Percentiles rank a stretch among this genome's conserved stretches.
These are phyloP conservation scores for Mustela nigripes DNA, from an alignment of 2,113 vertebrate species.

Conservation along the genomic window DNA sequence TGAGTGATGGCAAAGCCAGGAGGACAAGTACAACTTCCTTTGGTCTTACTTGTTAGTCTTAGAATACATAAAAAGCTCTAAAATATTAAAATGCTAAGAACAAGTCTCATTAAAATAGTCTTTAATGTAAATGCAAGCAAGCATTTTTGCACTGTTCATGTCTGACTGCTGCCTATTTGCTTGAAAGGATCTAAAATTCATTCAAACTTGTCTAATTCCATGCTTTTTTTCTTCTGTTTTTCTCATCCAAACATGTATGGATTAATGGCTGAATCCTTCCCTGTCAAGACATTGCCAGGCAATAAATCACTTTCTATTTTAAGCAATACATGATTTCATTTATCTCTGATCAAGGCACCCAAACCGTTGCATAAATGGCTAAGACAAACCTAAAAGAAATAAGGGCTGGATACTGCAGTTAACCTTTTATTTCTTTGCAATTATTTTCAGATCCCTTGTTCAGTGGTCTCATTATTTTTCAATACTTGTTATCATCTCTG, in stretches of 20 bases:
- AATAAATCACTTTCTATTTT: slow-evolving; percentile 70
- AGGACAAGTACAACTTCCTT: neutral
- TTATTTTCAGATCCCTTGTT: slow-evolving; percentile 46
- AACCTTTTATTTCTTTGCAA: slow-evolving; percentile 31
- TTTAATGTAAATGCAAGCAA: neutral
- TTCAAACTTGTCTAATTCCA: neutral
- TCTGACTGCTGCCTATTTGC: neutral
- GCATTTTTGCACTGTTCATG: neutral
- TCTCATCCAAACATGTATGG: slow-evolving; percentile 11
- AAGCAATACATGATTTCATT: slow-evolving; percentile 51
- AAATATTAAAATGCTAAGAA: slow-evolving; percentile 49
- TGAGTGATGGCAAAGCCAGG: neutral
- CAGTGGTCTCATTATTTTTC: slow-evolving; percentile 37
- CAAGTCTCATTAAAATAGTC: slow-evolving; percentile 8
- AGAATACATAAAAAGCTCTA: slow-evolving; percentile 5
- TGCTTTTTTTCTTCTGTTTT: neutral
- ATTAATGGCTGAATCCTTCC: slow-evolving; percentile 32
- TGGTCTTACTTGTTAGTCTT: neutral
- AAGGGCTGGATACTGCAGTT: neutral
- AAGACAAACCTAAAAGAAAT: slow-evolving; percentile 6
- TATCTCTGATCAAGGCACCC: slow-evolving; percentile 37
- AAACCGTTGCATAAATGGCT: neutral
- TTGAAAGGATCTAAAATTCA: neutral
- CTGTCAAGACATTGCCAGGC: neutral
- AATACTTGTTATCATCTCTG: slow-evolving; percentile 1